Evolutionary conservation across 2,797 vertebrate genomes (phyloP), one percentile per base, ranked within the genome.

Genomic region (Coendou prehensilis): DNA sequence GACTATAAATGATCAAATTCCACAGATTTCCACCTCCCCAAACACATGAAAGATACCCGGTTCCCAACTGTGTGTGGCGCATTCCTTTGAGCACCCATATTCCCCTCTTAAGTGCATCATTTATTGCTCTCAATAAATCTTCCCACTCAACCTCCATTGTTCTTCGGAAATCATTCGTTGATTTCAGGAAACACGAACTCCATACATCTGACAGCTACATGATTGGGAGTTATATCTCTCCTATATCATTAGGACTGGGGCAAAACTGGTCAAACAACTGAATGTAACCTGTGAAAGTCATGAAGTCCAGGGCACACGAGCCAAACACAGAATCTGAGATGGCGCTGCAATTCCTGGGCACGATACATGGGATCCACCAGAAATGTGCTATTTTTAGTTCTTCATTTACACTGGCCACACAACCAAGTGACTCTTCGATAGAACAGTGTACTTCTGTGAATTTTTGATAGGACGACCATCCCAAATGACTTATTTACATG

Each of bases 361-460:
- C 10, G 45, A 15, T 3, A 5, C 9, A 6, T 0, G 17, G 22
- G 5, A 45, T 45, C 41, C 2, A 3, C 13, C n/a, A 26, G 69
- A 9, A 23, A 26, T 10, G 9, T 6, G 71, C 22, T 45, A 1
- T 23, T 45, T 23, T 45, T 45, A 73, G 71, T 23, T 45, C 71
- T 45, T 73, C 64, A 45, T 26, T 73, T 45, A 13, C 41, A 26
- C 13, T 22, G 13, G 22, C 22, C 10, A 26, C 4, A 45, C 45
- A 73, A 26, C 37, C 33, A 37, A 18, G 17, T 45, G 22, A 45
- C 22, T 73, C 37, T 71, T 23, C 13, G 37, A 23, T 23, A 11
- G 9, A 37, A 41, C 20, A 26, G 69, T 26, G 37, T 26, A 26
- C 13, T 26, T 73, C 71, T 73, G 17, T 45, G 37, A 45, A 26